Evolutionary conservation across 1,140 invertebrate genomes (phyloP).

Genomic region (Hyphantria cunea): DNA sequence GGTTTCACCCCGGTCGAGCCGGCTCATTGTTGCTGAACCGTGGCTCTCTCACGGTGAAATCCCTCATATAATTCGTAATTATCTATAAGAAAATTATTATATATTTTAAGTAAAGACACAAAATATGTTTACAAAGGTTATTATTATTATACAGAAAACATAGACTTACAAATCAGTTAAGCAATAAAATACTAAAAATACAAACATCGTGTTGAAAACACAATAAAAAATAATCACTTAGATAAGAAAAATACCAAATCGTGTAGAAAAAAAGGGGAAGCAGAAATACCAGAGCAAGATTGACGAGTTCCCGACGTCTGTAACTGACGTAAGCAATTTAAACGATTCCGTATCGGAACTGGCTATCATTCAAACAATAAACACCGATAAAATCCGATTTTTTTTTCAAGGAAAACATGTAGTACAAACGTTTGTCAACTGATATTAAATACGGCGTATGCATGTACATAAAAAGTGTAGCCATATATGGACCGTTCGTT

Average conservation of each 20-base stretch:
- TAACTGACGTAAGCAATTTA: constrained; percentile 27
- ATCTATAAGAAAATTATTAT: too few species aligned
- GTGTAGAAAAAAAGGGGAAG: constrained; percentile 22
- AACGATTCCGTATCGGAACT: constrained; percentile 21
- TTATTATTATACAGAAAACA: not conserved
- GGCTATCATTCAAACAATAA: constrained; percentile 30
- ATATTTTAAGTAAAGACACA: too few species aligned
- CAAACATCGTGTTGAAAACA: constrained; percentile 4
- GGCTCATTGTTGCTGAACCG: too few species aligned
- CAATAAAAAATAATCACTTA: constrained; percentile 22
- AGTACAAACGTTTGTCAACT: not conserved
- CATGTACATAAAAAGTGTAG: too few species aligned
- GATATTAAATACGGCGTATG: too few species aligned
- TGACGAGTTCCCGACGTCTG: constrained; percentile 26
- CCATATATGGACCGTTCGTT: too few species aligned
- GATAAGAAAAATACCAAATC: constrained; percentile 18
- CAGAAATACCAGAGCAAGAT: constrained; percentile 26
- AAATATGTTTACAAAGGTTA: too few species aligned
- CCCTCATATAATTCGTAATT: too few species aligned
- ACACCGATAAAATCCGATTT: constrained; percentile 9
- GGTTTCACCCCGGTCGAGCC: too few species aligned
- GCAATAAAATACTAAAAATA: not conserved
- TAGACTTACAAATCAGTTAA: not conserved
- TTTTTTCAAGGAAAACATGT: constrained; percentile 5
- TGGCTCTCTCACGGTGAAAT: too few species aligned